Evolutionary conservation across 1,140 invertebrate genomes (phyloP).

Genomic region (Andrena cerasifolii): DNA sequence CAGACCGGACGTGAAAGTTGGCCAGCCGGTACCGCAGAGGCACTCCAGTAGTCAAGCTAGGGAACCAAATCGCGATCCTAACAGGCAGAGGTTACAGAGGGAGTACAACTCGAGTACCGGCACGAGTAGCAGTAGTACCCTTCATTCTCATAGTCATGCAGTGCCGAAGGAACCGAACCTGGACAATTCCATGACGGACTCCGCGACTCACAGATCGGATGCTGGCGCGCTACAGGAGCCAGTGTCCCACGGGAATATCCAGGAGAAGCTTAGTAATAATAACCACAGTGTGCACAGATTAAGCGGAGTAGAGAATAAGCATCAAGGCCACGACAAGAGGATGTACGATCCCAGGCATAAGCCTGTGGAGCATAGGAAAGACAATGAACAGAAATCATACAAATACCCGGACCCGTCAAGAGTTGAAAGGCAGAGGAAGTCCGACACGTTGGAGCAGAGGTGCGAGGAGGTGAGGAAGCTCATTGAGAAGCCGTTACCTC

Average conservation of each 20-base stretch:
- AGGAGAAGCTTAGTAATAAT: slow-evolving; percentile 72
- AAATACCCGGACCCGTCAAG: slow-evolving; percentile 64
- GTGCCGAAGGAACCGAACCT: slow-evolving; percentile 36
- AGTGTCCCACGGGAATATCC: slow-evolving; percentile 48
- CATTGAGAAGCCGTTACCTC: slow-evolving; percentile 75
- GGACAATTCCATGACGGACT: slow-evolving; percentile 41
- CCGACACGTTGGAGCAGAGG: slow-evolving; percentile 73
- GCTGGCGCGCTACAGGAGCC: slow-evolving; percentile 42
- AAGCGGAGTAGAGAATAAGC: slow-evolving; percentile 55
- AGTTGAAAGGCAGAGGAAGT: slow-evolving; percentile 64
- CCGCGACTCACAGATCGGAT: slow-evolving; percentile 41
- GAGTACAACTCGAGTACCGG: slow-evolving; percentile 64
- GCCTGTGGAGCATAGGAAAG: slow-evolving; percentile 70
- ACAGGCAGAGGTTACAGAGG: slow-evolving; percentile 69
- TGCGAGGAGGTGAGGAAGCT: slow-evolving; percentile 77
- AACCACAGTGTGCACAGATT: slow-evolving; percentile 65
- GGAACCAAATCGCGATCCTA: slow-evolving; percentile 66
- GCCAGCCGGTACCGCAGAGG: slow-evolving; percentile 66
- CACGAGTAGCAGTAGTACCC: slow-evolving; percentile 33
- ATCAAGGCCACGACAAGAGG: slow-evolving; percentile 63
- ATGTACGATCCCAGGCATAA: slow-evolving; percentile 71
- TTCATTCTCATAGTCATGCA: slow-evolving; percentile 48
- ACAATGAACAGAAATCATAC: slow-evolving; percentile 71
- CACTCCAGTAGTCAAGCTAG: slow-evolving; percentile 68
- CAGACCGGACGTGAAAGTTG: slow-evolving; percentile 74